Conservation (phyloP, 2,888 invertebrate genomes). For the Perizoma flavofasciatum region DNA sequence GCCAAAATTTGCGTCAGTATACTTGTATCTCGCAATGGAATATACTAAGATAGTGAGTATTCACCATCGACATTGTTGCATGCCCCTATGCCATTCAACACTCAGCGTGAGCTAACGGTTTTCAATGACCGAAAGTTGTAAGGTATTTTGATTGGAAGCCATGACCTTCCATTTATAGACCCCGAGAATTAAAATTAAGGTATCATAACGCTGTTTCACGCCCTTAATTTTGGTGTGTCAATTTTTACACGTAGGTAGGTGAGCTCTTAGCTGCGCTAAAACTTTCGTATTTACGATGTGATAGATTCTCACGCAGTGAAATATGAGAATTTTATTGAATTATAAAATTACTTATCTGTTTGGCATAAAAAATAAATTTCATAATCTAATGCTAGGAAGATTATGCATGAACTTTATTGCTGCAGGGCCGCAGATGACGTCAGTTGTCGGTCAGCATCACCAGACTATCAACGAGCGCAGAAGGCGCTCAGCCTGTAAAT, state of each 20-base stretch:
- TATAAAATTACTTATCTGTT: background rate
- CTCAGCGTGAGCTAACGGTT: conserved; percentile 42
- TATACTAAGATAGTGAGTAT: conserved; percentile 11
- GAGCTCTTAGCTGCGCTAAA: conserved; percentile 28
- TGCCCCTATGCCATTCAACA: conserved; percentile 26
- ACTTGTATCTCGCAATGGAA: background rate
- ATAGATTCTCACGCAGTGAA: conserved; percentile 20
- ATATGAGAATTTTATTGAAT: conserved; percentile 9
- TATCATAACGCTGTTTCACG: conserved; percentile 38
- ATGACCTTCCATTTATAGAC: conserved; percentile 57
- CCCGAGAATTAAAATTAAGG: conserved; percentile 42
- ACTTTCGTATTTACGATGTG: conserved; percentile 32
- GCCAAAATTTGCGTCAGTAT: no score
- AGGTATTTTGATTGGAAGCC: conserved; percentile 66
- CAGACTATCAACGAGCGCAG: no score
- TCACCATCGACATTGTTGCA: conserved; percentile 19
- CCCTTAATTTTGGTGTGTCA: conserved; percentile 42
- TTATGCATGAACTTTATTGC: no score
- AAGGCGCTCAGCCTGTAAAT: background rate
- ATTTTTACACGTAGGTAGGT: conserved; percentile 26
- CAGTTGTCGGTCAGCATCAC: no score
- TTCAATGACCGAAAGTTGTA: conserved; percentile 59
- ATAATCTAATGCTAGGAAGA: no score
- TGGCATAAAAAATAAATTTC: no score
- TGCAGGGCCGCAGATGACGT: no score